phyloP scores from a whole-genome alignment of 2,888 invertebrate species.

The Megaustenia siamemsis region DNA sequence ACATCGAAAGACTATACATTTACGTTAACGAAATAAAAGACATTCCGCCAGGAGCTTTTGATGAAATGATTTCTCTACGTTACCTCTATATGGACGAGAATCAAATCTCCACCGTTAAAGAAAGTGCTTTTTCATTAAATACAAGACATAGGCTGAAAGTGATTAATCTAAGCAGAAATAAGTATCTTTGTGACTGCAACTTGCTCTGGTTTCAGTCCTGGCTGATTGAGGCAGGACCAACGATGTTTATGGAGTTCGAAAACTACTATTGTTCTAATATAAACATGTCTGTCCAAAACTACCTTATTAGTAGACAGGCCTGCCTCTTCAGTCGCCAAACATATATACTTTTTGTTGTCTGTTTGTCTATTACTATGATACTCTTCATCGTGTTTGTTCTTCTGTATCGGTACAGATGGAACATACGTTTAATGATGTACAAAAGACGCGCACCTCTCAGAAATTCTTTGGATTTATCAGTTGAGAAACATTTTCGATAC shows the following conservation, averaged over 20 bases:
- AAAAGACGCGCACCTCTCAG: constrained; percentile 28
- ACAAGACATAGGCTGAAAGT: constrained; percentile 65
- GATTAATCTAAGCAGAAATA: constrained; percentile 83
- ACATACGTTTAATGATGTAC: constrained; percentile 82
- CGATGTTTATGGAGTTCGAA: constrained; percentile 19
- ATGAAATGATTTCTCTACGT: constrained; percentile 16
- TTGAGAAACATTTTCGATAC: constrained; percentile 80
- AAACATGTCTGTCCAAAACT: neutral
- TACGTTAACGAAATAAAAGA: constrained; percentile 38
- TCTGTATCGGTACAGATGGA: constrained; percentile 82
- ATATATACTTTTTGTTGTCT: constrained; percentile 45
- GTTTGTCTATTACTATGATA: constrained; percentile 49
- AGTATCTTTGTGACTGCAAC: constrained; percentile 84
- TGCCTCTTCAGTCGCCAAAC: constrained; percentile 45
- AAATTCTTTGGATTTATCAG: neutral
- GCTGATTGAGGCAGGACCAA: constrained; percentile 19
- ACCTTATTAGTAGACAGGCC: constrained; percentile 30
- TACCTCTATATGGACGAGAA: constrained; percentile 47
- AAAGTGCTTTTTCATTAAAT: constrained; percentile 48
- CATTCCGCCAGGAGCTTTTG: constrained; percentile 51
- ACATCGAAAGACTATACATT: constrained; percentile 12
- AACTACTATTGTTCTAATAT: constrained; percentile 42
- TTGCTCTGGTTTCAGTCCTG: constrained; percentile 67
- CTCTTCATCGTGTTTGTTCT: constrained; percentile 61
- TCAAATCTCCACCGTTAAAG: constrained; percentile 48